Percentiles rank a stretch among this genome's conserved stretches.
These are phyloP conservation scores for Cottus gobio DNA, from an alignment of 2,113 vertebrate species.

Conservation along the genomic window DNA sequence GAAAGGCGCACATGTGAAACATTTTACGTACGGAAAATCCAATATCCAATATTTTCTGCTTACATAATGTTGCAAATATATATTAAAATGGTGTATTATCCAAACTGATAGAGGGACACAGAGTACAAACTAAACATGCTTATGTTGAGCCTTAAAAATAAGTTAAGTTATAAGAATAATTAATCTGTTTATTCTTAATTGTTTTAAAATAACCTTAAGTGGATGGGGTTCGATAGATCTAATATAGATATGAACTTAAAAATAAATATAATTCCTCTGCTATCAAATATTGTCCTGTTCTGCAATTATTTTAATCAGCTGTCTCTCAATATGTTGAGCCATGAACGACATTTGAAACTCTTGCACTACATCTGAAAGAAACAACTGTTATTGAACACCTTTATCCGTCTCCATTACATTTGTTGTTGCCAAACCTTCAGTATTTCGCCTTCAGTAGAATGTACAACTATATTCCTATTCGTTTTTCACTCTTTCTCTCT, in stretches of 20 bases:
- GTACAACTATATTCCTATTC: conserved; percentile 5
- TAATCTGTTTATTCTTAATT: background rate
- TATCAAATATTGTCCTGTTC: background rate
- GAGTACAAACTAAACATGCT: background rate
- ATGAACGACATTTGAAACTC: background rate
- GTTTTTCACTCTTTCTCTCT: background rate
- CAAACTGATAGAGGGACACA: background rate
- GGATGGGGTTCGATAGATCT: too few relatives aligned
- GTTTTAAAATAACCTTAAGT: background rate
- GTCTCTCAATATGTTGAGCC: background rate
- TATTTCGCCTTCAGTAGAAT: conserved; percentile 22
- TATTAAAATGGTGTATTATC: background rate
- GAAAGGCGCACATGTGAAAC: background rate
- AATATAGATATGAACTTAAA: background rate
- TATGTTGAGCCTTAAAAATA: background rate
- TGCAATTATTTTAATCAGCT: background rate
- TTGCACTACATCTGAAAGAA: conserved; percentile 37
- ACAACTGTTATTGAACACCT: conserved; percentile 80
- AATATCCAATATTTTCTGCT: background rate
- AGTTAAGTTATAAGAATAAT: too few relatives aligned
- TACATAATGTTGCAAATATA: background rate
- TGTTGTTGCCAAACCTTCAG: conserved; percentile 51
- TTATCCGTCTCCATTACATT: conserved; percentile 84
- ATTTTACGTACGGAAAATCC: conserved; percentile 34
- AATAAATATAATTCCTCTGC: background rate